These are phyloP conservation scores for Augiades crinisus DNA, from an alignment of 2,888 invertebrate species.

Conservation along the genomic window DNA sequence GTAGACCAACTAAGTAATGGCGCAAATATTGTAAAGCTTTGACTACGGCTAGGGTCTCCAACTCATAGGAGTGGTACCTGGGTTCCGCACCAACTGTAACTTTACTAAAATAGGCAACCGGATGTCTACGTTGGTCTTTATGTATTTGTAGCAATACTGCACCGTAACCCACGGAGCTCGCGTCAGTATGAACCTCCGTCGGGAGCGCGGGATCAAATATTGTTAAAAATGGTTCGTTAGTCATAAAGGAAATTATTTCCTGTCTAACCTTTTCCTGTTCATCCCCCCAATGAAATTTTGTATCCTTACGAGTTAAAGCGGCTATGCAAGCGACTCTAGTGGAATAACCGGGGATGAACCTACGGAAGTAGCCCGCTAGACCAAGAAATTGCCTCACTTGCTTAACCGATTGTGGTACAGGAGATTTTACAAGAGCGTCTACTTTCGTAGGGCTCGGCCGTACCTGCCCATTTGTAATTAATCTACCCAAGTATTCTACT, in stretches of 20 bases:
- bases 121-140: slow-evolving; percentile 1
- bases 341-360: slow-evolving; percentile 17
- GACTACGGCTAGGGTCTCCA: slow-evolving; percentile 31
- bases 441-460: slow-evolving; percentile 11
- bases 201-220: not conserved
- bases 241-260: slow-evolving; percentile 19
- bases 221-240: slow-evolving; percentile 9
- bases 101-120: slow-evolving; percentile 26
- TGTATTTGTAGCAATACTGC: slow-evolving; percentile 16
- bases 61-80: slow-evolving; percentile 31
- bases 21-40: slow-evolving; percentile 37
- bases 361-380: slow-evolving; percentile 16
- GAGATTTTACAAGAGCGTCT: slow-evolving; percentile 1
- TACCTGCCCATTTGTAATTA: slow-evolving; percentile 28
- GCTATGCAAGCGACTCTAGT: slow-evolving; percentile 13
- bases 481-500: slow-evolving; percentile 34
- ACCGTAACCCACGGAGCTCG: slow-evolving; percentile 32
- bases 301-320: slow-evolving; percentile 9
- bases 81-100: slow-evolving; percentile 26
- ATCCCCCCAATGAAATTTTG: slow-evolving; percentile 8
- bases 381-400: slow-evolving; percentile 20
- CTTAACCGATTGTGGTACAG: slow-evolving; percentile 3
- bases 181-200: slow-evolving; percentile 29
- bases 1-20: slow-evolving; percentile 33
- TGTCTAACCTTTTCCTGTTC: slow-evolving; percentile 31